Evolutionary conservation across 2,888 invertebrate genomes (phyloP).

Genomic region (Pollenia angustigena): DNA sequence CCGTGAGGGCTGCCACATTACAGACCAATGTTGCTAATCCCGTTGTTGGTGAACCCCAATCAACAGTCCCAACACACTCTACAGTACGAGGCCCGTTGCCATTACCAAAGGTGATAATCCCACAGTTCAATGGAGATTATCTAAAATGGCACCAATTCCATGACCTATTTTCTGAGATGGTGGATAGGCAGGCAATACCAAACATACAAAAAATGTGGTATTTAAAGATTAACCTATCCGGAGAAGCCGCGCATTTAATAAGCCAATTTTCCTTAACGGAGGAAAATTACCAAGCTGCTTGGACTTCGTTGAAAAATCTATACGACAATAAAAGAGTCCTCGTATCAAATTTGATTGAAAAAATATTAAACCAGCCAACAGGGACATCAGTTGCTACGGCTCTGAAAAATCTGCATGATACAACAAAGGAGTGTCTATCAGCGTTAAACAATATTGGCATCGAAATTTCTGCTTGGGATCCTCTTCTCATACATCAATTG

Average conservation of each 20-base stretch:
- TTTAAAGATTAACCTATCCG: too few species aligned
- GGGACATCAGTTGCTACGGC: background rate
- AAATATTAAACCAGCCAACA: background rate
- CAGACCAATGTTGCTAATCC: background rate
- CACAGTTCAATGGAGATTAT: background rate
- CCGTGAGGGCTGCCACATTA: background rate
- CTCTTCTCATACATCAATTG: too few species aligned
- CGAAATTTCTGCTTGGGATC: background rate
- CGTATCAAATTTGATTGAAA: background rate
- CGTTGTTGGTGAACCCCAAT: too few species aligned
- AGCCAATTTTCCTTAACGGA: background rate
- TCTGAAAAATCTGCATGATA: background rate
- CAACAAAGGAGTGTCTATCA: background rate
- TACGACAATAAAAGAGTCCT: background rate
- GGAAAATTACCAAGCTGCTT: background rate
- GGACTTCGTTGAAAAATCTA: background rate
- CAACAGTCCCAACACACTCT: background rate
- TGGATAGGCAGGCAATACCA: too few species aligned
- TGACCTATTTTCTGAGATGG: background rate
- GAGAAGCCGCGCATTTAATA: too few species aligned
- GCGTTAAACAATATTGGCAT: background rate
- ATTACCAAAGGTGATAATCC: background rate
- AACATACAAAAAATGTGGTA: too few species aligned
- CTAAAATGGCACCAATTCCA: background rate
- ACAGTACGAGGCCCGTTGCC: background rate